Percentiles rank a stretch among this genome's conserved stretches.
Conservation (phyloP, 2,113 vertebrate species). For the Mohoua ochrocephala region DNA sequence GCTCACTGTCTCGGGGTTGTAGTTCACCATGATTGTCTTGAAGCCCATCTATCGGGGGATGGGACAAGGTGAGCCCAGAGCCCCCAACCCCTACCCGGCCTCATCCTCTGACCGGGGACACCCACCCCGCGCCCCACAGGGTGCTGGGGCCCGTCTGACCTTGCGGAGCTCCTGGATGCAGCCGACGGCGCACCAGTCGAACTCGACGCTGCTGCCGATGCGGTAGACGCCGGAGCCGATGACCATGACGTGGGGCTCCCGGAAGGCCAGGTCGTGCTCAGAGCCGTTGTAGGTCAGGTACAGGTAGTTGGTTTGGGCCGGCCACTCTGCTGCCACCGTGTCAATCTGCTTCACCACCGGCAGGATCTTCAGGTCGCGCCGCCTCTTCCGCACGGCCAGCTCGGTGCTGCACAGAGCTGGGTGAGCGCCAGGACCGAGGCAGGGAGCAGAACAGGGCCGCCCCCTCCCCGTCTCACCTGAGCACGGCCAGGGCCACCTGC, state of each 20-base stretch:
- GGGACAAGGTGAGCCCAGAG: neutral
- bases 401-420: constrained; percentile 79
- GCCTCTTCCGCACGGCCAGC: constrained; percentile 89
- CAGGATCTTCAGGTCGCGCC: constrained; percentile 86
- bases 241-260: constrained; percentile 88
- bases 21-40: constrained; percentile 99
- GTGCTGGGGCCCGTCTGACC: constrained; percentile 37
- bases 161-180: constrained; percentile 95
- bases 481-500: constrained; percentile 90
- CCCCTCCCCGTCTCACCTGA: constrained; percentile 74
- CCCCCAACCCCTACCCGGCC: fast-evolving
- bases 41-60: constrained; percentile 83
- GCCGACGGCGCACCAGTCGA: constrained; percentile 95
- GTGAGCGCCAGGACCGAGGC: fast-evolving
- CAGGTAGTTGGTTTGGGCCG: constrained; percentile 92
- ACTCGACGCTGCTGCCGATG: constrained; percentile 96
- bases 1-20: constrained; percentile 97
- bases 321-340: constrained; percentile 95
- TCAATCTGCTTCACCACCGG: constrained; percentile 96
- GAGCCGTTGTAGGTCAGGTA: constrained; percentile 92
- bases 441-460: fast-evolving
- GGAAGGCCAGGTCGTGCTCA: constrained; percentile 83
- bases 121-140: fast-evolving
- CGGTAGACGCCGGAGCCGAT: constrained; percentile 89
- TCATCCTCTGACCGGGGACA: fast-evolving